Evolutionary conservation across 2,113 vertebrate species (phyloP), one percentile per base, ranked within the genome.

Genomic region (Podiceps cristatus): DNA sequence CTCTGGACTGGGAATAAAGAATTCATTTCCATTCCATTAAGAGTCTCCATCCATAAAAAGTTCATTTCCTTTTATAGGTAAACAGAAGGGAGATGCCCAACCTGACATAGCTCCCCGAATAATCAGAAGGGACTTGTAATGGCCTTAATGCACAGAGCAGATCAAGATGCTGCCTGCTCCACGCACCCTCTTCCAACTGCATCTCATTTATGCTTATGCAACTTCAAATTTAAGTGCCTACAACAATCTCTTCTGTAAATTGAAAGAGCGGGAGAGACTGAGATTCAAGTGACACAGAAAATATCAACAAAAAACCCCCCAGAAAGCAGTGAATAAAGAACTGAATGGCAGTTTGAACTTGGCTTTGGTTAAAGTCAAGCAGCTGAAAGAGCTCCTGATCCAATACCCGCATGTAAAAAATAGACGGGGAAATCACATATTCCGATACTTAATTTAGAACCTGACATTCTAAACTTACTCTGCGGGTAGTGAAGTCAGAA

Each of bases 401-500:
- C 81, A 90, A 83, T 60, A 86, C 55, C 74, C 58, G 11, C 63
- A 86, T 33, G 79, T 73, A 88, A 96, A 91, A 97, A 97, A 90
- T 58, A 93, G 94, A 93, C 5, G 2, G 81, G 81, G 88, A 96
- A 97, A 97, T 94, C 62, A 93, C 76, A 90, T 86, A 96, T 92
- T 92, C 91, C 71, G 63, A 95, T 90, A 75, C 79, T 94, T 94
- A 89, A 93, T 93, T 95, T 93, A 92, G 95, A 96, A 90, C 59
- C 67, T 91, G 96, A 82, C 82, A 81, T 90, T 87, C 88, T 96
- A 90, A 97, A 96, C 76, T 87, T 92, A 93, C 84, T 74, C 56
- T 72, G 78, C 0, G 44, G 52, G 45, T 53, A 82, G 71, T 74
- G 62, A 90, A 93, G 64, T 89, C 90, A 85, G 88, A 94, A 92